These are phyloP conservation scores for Melospiza georgiana DNA, from an alignment of 2,113 vertebrate genomes.

Conservation along the genomic window DNA sequence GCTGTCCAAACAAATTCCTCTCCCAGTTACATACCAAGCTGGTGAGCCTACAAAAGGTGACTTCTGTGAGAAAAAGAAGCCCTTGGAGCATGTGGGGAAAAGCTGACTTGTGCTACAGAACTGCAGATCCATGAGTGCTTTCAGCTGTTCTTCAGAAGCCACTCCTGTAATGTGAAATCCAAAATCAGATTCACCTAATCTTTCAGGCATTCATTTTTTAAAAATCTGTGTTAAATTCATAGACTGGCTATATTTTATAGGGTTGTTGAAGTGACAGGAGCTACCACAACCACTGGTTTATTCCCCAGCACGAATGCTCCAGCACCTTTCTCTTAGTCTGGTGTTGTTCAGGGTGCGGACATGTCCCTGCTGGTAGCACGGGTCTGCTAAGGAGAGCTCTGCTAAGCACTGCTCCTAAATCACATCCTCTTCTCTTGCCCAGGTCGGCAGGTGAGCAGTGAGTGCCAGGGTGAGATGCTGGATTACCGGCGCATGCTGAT, in stretches of 20 bases:
- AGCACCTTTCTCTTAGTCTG: neutral
- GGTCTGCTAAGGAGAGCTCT: neutral
- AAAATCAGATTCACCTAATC: neutral
- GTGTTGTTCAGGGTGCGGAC: too few relatives aligned
- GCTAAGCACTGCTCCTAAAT: neutral
- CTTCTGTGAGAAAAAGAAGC: neutral
- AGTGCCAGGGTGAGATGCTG: constrained; percentile 97
- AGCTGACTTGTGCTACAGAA: neutral
- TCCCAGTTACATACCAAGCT: neutral
- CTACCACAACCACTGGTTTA: neutral
- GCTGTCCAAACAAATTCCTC: neutral
- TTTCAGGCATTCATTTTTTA: neutral
- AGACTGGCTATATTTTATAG: neutral
- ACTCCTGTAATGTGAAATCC: neutral
- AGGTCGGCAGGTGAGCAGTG: constrained; percentile 92
- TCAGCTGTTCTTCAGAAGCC: neutral
- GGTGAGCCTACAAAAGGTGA: neutral
- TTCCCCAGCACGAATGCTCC: accelerated
- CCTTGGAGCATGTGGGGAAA: neutral
- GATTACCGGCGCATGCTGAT: constrained; percentile 97
- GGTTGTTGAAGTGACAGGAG: neutral
- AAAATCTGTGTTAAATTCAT: neutral
- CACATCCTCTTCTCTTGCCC: neutral
- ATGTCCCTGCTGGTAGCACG: accelerated
- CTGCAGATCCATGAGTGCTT: neutral